Percentiles rank a stretch among this genome's conserved stretches.
These are phyloP conservation scores for Sylvilagus floridanus DNA, from an alignment of 2,797 vertebrate species.

Conservation along the genomic window DNA sequence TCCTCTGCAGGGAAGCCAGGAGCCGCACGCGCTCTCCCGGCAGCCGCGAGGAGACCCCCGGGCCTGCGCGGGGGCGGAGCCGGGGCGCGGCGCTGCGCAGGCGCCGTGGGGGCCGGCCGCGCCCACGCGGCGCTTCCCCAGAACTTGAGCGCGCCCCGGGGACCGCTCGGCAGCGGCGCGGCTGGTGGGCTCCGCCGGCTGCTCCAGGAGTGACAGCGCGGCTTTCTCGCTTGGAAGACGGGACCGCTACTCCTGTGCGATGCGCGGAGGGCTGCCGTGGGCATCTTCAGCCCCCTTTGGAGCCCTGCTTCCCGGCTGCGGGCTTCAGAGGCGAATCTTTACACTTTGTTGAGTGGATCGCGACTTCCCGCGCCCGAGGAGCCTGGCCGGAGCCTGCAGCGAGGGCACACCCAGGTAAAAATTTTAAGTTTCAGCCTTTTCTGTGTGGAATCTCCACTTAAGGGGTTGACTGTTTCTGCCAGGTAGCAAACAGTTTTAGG, in stretches of 20 bases:
- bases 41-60: rapidly evolving
- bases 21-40: neutral
- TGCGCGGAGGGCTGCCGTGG: neutral
- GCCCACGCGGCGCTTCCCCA: neutral
- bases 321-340: neutral
- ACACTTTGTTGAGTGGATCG: neutral
- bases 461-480: neutral
- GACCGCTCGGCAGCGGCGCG: rapidly evolving
- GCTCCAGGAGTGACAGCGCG: rapidly evolving
- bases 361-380: neutral
- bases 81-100: neutral
- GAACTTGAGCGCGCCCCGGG: rapidly evolving
- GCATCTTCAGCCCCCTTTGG: neutral
- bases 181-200: rapidly evolving
- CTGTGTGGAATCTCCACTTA: neutral
- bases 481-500: neutral
- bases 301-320: neutral
- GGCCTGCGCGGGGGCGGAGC: neutral
- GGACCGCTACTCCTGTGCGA: neutral
- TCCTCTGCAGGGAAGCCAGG: neutral
- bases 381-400: neutral
- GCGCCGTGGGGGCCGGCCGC: neutral
- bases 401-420: slow-evolving; percentile 9
- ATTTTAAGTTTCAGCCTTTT: neutral
- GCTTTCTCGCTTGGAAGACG: neutral